These are phyloP conservation scores for Calephelis nemesis DNA, from an alignment of 1,140 invertebrate genomes.

Conservation along the genomic window DNA sequence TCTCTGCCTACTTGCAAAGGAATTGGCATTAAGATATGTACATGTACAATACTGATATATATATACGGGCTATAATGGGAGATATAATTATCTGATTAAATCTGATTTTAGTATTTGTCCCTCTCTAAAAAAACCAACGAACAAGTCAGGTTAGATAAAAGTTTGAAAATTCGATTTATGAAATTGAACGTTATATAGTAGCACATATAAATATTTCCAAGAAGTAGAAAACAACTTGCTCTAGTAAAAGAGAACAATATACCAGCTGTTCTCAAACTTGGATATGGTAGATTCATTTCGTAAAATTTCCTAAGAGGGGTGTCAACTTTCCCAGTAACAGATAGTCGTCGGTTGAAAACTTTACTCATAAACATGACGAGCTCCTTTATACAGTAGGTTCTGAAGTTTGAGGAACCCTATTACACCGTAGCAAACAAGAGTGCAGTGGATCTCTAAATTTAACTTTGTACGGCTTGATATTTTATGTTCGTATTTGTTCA, in stretches of 20 bases:
- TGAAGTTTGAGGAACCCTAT: conserved; percentile 23
- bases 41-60: no score
- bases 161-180: no score
- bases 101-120: no score
- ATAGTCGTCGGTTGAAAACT: conserved; percentile 50
- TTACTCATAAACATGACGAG: conserved; percentile 58
- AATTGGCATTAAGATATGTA: no score
- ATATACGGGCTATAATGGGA: no score
- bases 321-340: conserved; percentile 42
- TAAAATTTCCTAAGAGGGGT: conserved; percentile 33
- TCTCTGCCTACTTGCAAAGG: no score
- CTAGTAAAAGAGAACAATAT: conserved; percentile 10
- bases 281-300: conserved; percentile 27
- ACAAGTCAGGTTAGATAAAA: no score
- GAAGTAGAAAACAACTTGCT: conserved; percentile 6
- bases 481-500: conserved; percentile 13
- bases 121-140: no score
- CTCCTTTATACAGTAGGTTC: conserved; percentile 47
- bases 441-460: conserved; percentile 3
- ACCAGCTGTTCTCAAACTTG: conserved; percentile 20
- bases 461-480: not conserved
- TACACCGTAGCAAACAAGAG: conserved; percentile 22
- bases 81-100: no score
- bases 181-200: no score
- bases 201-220: not conserved